Base-by-base conservation (phyloP, 2,113 vertebrate genomes). In the Peromyscus maniculatus region DNA sequence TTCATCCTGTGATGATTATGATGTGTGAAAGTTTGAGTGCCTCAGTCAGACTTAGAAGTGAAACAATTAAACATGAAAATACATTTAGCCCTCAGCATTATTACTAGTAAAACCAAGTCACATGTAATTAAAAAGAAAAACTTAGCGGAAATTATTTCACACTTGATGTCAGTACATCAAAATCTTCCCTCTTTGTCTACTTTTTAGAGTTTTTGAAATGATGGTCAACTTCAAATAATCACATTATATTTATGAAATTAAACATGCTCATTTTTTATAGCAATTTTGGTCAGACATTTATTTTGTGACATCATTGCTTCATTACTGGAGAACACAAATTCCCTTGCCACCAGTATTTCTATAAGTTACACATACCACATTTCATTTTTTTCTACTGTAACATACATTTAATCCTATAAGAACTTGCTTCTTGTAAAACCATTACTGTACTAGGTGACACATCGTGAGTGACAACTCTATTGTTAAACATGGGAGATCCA, bases 241-340 rank as follows among this genome's bases (percentile, higher is more conserved):
- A 82, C n/a, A 84, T 55, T 91, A 88, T 75, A 5, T 89, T 92
- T 92, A 26, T 82, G 3, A 95, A 95, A 95, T 87, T 75, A 89
- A 87, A 90, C 2, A 52, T 36, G 62, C 36, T 95, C 75, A 62
- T 59, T 92, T 89, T 95, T 96, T 59, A 87, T 69, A 36, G 88
- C 78, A 93, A 69, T 74, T 80, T 77, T 13, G 6, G 1, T 39
- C 28, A 57, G 78, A 64, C 3, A 77, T 89, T 97, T 71, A 91
- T 95, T 92, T 95, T 77, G 31, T 72, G 22, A 86, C 95, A 89
- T 84, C 80, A 43, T 43, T 43, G 43, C 43, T 43, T 43, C 43
- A 43, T 43, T 43, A 3, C 43, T 43, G 43, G 43, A 43, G 43
- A 3, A 43, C 43, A 43, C 43, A 43, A 43, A 43, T 43, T 43